Percentiles rank a stretch among this genome's conserved stretches.
Evolutionary conservation across 2,797 vertebrate species (phyloP).

Genomic region (Mormyrops boulengeri): DNA sequence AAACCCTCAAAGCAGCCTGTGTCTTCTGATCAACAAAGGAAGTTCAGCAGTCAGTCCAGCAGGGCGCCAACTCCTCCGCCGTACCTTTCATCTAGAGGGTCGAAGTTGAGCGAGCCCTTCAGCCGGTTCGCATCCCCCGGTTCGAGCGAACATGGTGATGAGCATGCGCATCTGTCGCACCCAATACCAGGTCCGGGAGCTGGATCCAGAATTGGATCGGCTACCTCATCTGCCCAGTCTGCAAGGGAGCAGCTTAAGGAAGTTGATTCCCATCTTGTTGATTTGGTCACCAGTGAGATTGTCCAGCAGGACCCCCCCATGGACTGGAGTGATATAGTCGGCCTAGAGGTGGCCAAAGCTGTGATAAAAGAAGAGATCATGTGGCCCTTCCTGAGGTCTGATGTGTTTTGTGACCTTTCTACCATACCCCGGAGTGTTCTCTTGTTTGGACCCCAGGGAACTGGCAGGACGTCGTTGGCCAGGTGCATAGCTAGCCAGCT

Average conservation of each 20-base stretch:
- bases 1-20: constrained; percentile 92
- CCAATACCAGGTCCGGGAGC: constrained; percentile 76
- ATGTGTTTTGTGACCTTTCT: constrained; percentile 88
- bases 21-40: constrained; percentile 90
- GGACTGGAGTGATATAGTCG: constrained; percentile 97
- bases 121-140: constrained; percentile 84
- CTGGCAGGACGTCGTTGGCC: constrained; percentile 89
- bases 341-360: constrained; percentile 92
- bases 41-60: constrained; percentile 85
- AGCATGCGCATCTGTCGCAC: constrained; percentile 84
- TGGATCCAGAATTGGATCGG: constrained; percentile 78
- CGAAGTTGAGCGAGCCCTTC: constrained; percentile 81
- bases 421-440: constrained; percentile 93
- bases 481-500: constrained; percentile 94
- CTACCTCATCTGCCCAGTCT: constrained; percentile 88
- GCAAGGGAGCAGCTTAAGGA: constrained; percentile 96
- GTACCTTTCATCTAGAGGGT: constrained; percentile 81
- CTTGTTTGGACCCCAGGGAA: constrained; percentile 96
- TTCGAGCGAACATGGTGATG: constrained; percentile 80
- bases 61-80: constrained; percentile 87
- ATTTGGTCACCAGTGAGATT: constrained; percentile 93
- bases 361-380: constrained; percentile 96
- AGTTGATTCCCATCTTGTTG: constrained; percentile 87
- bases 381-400: constrained; percentile 95
- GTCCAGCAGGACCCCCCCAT: constrained; percentile 88